Percentiles rank a stretch among this genome's conserved stretches.
phyloP scores from a whole-genome alignment of 2,113 vertebrate genomes.

The Menidia beryllina region DNA sequence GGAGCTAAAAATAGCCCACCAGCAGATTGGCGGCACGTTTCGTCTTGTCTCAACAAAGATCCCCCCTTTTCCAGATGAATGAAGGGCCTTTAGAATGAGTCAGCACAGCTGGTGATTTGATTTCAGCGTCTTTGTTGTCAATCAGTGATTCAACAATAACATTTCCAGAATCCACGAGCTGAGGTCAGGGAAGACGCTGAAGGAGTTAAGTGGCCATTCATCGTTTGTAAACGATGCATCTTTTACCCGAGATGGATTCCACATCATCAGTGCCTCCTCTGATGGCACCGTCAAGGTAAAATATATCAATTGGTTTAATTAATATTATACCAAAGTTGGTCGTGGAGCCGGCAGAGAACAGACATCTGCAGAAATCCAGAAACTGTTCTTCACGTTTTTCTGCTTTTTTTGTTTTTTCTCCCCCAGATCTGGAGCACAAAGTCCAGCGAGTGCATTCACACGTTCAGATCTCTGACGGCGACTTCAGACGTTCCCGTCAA shows the following conservation, averaged over 20 bases:
- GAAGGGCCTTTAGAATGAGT: constrained; percentile 7
- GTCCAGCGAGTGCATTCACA: constrained; percentile 92
- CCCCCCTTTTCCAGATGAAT: constrained; percentile 2
- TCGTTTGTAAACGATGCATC: constrained; percentile 96
- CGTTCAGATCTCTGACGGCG: constrained; percentile 90
- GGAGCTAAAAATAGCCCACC: constrained; percentile 62
- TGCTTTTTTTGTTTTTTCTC: constrained; percentile 5
- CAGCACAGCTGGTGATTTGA: constrained; percentile 14
- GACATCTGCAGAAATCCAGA: not conserved
- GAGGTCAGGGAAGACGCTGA: constrained; percentile 94
- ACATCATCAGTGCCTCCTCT: constrained; percentile 94
- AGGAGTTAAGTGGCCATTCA: constrained; percentile 93
- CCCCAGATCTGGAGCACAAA: constrained; percentile 97
- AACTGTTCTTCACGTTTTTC: not conserved
- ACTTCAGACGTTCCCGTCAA: constrained; percentile 93
- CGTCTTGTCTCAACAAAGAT: constrained; percentile 16
- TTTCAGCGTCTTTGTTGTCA: not conserved
- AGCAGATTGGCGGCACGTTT: constrained; percentile 36
- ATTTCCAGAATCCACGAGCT: constrained; percentile 91
- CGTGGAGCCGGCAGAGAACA: not conserved
- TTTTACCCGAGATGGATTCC: constrained; percentile 92
- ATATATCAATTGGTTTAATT: not conserved
- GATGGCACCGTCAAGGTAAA: constrained; percentile 98
- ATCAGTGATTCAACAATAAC: constrained; percentile 11
- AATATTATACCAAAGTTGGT: not conserved